A percentile compares a stretch with the other conserved stretches of the same genome.
phyloP scores from a whole-genome alignment of 1,140 invertebrate genomes.

The Anastatus disparis region DNA sequence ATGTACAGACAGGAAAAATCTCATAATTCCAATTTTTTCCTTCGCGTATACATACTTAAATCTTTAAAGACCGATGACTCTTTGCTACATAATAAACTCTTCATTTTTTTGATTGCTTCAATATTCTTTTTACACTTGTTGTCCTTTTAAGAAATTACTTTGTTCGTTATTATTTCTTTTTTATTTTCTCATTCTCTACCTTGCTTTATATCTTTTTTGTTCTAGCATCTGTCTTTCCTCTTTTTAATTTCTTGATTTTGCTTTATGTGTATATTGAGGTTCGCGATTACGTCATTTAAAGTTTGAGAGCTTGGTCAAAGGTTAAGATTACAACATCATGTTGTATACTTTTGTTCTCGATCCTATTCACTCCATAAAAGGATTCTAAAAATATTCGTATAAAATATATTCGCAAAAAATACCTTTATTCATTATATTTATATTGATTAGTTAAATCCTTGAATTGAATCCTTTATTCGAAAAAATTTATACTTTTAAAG shows the following conservation, averaged over 20 bases:
- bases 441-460: no score
- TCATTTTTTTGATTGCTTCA: background rate
- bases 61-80: slow-evolving; percentile 24
- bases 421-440: no score
- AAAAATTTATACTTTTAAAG: no score
- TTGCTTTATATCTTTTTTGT: no score
- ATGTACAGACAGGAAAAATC: slow-evolving; percentile 1
- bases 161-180: slow-evolving; percentile 30
- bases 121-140: slow-evolving; percentile 5
- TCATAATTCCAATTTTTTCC: slow-evolving; percentile 22
- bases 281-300: background rate
- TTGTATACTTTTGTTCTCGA: no score
- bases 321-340: background rate
- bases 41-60: background rate
- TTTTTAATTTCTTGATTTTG: background rate
- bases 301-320: slow-evolving; percentile 21
- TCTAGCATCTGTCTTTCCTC: background rate
- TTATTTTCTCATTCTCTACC: slow-evolving; percentile 18
- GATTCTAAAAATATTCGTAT: no score
- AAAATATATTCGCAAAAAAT: no score
- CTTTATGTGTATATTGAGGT: background rate
- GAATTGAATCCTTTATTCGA: no score
- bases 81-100: slow-evolving; percentile 19
- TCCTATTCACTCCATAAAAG: no score
- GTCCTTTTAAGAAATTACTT: slow-evolving; percentile 19